Percentiles rank a stretch among this genome's conserved stretches.
These are phyloP conservation scores for Xerus rutilus DNA, from an alignment of 2,797 vertebrate species.

Conservation along the genomic window DNA sequence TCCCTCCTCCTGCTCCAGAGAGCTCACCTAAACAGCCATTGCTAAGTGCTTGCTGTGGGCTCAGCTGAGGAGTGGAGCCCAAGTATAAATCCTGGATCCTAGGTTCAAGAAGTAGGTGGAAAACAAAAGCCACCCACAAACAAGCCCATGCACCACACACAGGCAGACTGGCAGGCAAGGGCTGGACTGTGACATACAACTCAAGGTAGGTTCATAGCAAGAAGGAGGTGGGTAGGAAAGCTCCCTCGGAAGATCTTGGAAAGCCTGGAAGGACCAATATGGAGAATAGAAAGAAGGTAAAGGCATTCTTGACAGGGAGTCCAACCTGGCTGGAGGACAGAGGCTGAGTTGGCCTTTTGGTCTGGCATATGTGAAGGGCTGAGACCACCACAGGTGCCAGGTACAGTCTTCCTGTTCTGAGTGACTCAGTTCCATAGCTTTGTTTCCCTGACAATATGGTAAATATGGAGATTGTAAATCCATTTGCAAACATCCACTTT, in stretches of 20 bases:
- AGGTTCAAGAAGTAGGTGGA: neutral
- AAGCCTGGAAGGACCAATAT: neutral
- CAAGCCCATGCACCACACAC: neutral
- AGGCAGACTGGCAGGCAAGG: neutral
- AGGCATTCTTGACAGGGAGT: neutral
- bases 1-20: neutral
- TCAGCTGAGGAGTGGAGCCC: neutral
- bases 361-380: neutral
- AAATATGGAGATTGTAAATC: slow-evolving; percentile 73
- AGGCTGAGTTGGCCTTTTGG: neutral
- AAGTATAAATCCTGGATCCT: neutral
- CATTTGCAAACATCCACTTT: slow-evolving; percentile 75
- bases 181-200: neutral
- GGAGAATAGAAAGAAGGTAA: neutral
- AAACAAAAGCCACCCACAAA: slow-evolving; percentile 35
- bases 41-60: neutral
- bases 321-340: neutral
- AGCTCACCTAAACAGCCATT: neutral
- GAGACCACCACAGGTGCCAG: slow-evolving; percentile 62
- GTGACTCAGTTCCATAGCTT: slow-evolving; percentile 68
- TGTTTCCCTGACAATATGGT: slow-evolving; percentile 69
- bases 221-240: neutral
- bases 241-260: neutral
- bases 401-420: neutral
- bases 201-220: neutral